Percentiles rank a stretch among this genome's conserved stretches.
Evolutionary conservation across 2,113 vertebrate species (phyloP).

Genomic region (Pseudorhombus dupliciocellatus): DNA sequence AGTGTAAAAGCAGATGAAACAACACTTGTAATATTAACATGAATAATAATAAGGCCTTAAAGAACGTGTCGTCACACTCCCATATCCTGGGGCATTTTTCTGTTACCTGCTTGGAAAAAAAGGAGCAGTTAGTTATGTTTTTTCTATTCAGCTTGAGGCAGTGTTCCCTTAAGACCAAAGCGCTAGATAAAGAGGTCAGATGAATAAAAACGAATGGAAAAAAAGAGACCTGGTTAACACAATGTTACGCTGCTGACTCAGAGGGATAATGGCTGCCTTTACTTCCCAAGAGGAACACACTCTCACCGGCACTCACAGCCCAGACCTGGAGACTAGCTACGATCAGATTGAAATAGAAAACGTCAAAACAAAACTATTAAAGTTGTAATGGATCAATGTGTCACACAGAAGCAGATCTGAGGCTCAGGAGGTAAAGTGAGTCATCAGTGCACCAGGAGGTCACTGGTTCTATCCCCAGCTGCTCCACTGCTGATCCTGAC

Average conservation of each 20-base stretch:
- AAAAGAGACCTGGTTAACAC: constrained; percentile 20
- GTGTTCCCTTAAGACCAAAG: constrained; percentile 37
- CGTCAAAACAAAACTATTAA: too few species aligned
- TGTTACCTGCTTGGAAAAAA: constrained; percentile 30
- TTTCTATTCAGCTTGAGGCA: constrained; percentile 47
- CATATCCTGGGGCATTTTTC: constrained; percentile 40
- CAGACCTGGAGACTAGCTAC: neutral
- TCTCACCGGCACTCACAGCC: neutral
- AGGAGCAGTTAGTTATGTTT: neutral
- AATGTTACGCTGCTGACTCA: constrained; percentile 17
- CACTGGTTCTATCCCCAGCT: too few species aligned
- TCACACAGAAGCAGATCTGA: neutral
- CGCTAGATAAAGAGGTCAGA: constrained; percentile 62
- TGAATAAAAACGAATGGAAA: constrained; percentile 14
- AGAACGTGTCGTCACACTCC: constrained; percentile 13
- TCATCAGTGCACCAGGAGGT: too few species aligned
- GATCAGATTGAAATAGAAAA: neutral
- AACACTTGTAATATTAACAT: too few species aligned
- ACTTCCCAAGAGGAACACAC: neutral
- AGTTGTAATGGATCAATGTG: neutral
- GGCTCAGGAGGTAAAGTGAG: too few species aligned
- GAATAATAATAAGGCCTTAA: too few species aligned
- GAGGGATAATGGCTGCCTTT: constrained; percentile 6
- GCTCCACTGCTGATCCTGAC: too few species aligned
- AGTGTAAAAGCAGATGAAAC: too few species aligned